These are phyloP conservation scores for Catamblyrhynchus diadema DNA, from an alignment of 2,797 vertebrate genomes.

Conservation along the genomic window DNA sequence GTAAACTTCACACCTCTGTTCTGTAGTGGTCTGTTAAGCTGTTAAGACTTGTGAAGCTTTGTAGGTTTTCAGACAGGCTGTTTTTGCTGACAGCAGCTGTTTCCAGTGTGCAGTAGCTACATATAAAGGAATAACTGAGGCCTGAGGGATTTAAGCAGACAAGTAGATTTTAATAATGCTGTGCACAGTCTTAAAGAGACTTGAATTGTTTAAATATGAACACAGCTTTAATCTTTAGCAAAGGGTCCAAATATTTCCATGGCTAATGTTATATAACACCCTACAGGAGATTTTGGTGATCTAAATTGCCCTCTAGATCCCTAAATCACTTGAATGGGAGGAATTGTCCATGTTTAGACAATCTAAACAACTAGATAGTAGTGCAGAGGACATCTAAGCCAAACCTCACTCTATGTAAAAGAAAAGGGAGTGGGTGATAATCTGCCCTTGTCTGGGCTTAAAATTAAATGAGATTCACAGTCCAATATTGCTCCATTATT, in stretches of 20 bases:
- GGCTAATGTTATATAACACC: background rate
- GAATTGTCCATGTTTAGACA: background rate
- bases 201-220: background rate
- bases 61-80: background rate
- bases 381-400: rapidly evolving
- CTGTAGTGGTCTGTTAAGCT: conserved; percentile 2
- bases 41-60: conserved; percentile 23
- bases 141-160: background rate
- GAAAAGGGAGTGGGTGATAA: background rate
- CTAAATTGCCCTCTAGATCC: background rate
- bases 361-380: background rate
- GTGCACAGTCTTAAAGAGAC: background rate
- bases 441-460: background rate
- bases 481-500: background rate
- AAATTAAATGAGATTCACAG: background rate
- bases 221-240: background rate
- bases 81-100: background rate
- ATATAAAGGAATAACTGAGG: background rate
- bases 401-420: background rate
- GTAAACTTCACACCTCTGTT: conserved; percentile 30
- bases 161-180: background rate
- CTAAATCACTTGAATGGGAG: background rate
- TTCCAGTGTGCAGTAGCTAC: background rate
- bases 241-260: background rate
- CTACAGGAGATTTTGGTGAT: background rate